Conservation (phyloP, 2,113 vertebrate genomes). For the Alectura lathami region DNA sequence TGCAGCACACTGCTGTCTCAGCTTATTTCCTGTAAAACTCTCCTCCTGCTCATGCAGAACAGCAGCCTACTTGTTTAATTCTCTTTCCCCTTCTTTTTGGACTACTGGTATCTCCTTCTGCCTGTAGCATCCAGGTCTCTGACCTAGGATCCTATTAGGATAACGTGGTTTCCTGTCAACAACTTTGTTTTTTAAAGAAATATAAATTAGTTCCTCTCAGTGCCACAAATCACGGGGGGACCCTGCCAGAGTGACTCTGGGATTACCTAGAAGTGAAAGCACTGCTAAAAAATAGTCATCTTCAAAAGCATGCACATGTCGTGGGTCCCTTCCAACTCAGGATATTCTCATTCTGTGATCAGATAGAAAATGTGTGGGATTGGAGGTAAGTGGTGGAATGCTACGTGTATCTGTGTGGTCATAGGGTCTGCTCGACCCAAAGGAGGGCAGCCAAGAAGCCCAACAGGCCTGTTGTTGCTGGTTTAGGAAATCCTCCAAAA, state of each 20-base stretch:
- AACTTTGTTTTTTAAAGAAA: background rate
- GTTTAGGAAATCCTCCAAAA: background rate
- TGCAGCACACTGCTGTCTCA: background rate
- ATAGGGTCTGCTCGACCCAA: background rate
- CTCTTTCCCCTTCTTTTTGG: background rate
- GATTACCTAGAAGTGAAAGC: background rate
- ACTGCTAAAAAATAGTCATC: background rate
- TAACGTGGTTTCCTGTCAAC: background rate
- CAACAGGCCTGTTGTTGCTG: background rate
- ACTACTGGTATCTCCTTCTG: background rate
- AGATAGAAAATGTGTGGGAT: background rate
- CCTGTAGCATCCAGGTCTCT: background rate
- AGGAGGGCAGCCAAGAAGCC: background rate
- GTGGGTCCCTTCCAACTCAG: background rate
- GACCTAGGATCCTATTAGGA: background rate
- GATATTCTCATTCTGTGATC: background rate
- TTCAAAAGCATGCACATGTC: background rate
- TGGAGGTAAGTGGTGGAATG: background rate
- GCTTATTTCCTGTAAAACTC: background rate
- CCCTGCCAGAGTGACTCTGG: background rate
- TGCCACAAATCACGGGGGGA: background rate
- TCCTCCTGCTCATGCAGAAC: background rate
- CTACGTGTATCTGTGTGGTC: fast-evolving
- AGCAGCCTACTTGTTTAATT: background rate
- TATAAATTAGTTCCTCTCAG: background rate